A percentile compares a stretch with the other conserved stretches of the same genome.
Evolutionary conservation across 2,113 vertebrate genomes (phyloP).

Genomic region (Lanius collurio): DNA sequence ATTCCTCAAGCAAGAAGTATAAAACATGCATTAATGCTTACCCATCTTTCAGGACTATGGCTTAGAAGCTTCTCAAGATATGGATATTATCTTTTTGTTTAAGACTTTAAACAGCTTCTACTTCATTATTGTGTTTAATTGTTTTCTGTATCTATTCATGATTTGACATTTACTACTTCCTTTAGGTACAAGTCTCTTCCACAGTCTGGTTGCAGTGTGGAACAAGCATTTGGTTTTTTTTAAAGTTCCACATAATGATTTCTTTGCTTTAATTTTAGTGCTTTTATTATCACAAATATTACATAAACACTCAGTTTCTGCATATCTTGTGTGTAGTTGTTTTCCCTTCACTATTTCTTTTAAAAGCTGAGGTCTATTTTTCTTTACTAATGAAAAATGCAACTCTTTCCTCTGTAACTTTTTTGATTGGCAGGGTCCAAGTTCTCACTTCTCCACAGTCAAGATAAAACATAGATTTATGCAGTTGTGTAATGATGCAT

Average conservation of each 20-base stretch:
- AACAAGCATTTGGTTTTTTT: background rate
- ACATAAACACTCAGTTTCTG: fast-evolving
- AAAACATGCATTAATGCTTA: background rate
- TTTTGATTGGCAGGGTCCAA: background rate
- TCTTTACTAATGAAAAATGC: background rate
- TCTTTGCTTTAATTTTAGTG: background rate
- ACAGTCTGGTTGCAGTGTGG: background rate
- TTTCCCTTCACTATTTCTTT: background rate
- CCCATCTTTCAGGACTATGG: background rate
- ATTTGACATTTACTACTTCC: background rate
- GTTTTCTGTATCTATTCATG: background rate
- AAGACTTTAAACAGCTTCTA: background rate
- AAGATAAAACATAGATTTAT: background rate
- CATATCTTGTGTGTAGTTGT: background rate
- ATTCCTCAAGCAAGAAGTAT: background rate
- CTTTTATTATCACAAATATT: background rate
- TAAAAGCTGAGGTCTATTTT: background rate
- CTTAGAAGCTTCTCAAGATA: background rate
- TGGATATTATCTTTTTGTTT: background rate
- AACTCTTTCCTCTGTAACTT: background rate
- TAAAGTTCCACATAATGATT: background rate
- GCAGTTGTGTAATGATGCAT: background rate
- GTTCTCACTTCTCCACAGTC: background rate
- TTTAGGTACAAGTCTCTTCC: background rate
- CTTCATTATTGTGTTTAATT: background rate